Evolutionary conservation across 2,888 invertebrate genomes (phyloP), one percentile per base, ranked within the genome.

Genomic region (Aproaerema taeniolella): DNA sequence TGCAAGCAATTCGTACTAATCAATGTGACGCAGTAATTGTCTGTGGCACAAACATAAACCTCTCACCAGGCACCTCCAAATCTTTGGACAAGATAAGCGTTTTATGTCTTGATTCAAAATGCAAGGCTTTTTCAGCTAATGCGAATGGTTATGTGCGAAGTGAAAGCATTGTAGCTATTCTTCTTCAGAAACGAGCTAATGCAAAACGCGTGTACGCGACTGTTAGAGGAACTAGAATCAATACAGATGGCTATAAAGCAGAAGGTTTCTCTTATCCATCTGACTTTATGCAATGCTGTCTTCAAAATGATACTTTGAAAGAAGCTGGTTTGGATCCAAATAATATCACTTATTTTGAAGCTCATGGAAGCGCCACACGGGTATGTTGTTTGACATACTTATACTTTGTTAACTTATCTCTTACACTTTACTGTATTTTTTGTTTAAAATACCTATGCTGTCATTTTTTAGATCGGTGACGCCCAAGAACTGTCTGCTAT

Each of bases 351-450:
- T 99, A 98, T 74, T 93, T 99, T 1, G 99, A 99, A 80, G 97
- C 98, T 34, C 99, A 99, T 78, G 99, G 99, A 38, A 99, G 99
- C 10, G 99, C 99, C 41, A 99, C 99, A 6, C 97, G 97, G 88
- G 92, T 91, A 50, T 47, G 10, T 55, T n/a, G n/a, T n/a, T n/a
- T n/a, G n/a, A n/a, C n/a, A n/a, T n/a, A n/a, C n/a, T n/a, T n/a
- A n/a, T n/a, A n/a, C n/a, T n/a, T n/a, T n/a, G n/a, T n/a, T n/a
- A n/a, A n/a, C n/a, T n/a, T n/a, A n/a, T n/a, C n/a, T n/a, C n/a
- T n/a, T n/a, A n/a, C n/a, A n/a, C n/a, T n/a, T n/a, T n/a, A n/a
- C n/a, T n/a, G n/a, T n/a, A n/a, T n/a, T n/a, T n/a, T n/a, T n/a
- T n/a, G n/a, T n/a, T n/a, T n/a, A n/a, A n/a, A n/a, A n/a, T n/a